Percentiles rank a stretch among this genome's conserved stretches.
phyloP scores from a whole-genome alignment of 2,113 vertebrate genomes.

The Platichthys flesus region DNA sequence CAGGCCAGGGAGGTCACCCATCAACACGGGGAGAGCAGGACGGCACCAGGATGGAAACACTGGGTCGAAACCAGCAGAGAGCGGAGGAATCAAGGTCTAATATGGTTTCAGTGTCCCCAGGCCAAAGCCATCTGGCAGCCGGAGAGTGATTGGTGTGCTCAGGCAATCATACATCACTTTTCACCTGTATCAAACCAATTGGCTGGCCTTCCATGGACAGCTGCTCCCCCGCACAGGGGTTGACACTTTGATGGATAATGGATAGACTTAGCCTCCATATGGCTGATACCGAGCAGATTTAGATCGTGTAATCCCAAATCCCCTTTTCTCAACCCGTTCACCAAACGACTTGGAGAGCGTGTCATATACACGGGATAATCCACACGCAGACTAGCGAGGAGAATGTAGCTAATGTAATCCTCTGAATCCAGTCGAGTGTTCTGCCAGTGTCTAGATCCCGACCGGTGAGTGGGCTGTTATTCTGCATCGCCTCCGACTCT shows the following conservation, averaged over 20 bases:
- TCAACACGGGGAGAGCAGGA: conserved; percentile 45
- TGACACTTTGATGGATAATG: conserved; percentile 78
- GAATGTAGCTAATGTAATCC: conserved; percentile 65
- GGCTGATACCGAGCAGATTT: conserved; percentile 60
- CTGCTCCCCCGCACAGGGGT: conserved; percentile 69
- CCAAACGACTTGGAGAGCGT: conserved; percentile 62
- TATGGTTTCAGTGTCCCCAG: conserved; percentile 63
- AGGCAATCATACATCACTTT: conserved; percentile 78
- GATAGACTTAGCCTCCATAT: conserved; percentile 69
- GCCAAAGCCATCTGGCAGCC: conserved; percentile 70
- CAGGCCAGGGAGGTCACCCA: conserved; percentile 45
- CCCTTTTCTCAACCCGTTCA: conserved; percentile 35
- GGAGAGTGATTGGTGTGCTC: conserved; percentile 71
- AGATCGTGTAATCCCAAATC: conserved; percentile 60
- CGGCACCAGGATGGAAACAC: conserved; percentile 54
- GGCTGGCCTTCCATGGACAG: conserved; percentile 76
- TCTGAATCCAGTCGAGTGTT: conserved; percentile 50
- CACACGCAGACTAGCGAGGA: conserved; percentile 51
- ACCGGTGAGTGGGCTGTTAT: conserved; percentile 53
- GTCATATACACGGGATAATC: conserved; percentile 66
- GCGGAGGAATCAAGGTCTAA: conserved; percentile 75
- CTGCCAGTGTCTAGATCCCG: conserved; percentile 24
- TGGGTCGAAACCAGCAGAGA: conserved; percentile 58
- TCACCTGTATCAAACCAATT: conserved; percentile 79
- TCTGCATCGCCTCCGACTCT: conserved; percentile 53